Percentiles rank a stretch among this genome's conserved stretches.
phyloP scores from a whole-genome alignment of 2,113 vertebrate genomes.

The Chunga burmeisteri region DNA sequence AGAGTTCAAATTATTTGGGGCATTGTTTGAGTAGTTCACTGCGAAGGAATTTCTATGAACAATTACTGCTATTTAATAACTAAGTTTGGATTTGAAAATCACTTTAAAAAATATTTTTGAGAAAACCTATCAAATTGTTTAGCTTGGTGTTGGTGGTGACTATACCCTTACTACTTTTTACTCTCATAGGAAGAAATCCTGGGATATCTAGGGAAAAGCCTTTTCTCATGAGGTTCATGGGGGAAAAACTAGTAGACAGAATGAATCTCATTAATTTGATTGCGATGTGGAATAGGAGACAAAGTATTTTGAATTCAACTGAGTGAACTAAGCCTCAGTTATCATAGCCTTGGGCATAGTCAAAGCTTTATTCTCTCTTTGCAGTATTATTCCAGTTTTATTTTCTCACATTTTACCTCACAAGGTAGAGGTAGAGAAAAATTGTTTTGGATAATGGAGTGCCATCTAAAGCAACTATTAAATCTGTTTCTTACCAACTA shows the following conservation, averaged over 20 bases:
- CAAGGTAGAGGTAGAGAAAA: not conserved
- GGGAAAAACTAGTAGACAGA: not conserved
- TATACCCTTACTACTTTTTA: not conserved
- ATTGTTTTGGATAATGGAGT: not conserved
- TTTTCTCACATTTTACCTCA: not conserved
- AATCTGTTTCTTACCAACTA: not conserved
- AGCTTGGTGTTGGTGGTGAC: not conserved
- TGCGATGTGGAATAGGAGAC: not conserved
- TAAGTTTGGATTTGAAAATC: not conserved
- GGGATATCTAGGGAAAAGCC: not conserved
- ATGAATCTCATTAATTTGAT: not conserved
- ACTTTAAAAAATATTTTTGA: not conserved
- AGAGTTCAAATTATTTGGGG: not conserved
- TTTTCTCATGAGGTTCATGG: not conserved
- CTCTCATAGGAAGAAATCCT: not conserved
- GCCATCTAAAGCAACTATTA: not conserved
- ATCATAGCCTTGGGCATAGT: not conserved
- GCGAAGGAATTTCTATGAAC: not conserved
- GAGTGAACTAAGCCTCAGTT: not conserved
- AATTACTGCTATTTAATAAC: not conserved
- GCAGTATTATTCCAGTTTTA: not conserved
- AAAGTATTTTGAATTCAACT: not conserved
- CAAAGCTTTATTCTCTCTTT: not conserved
- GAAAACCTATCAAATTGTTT: not conserved
- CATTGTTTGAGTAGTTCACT: not conserved